These are phyloP conservation scores for Cactoblastis cactorum DNA, from an alignment of 2,888 invertebrate species.

Conservation along the genomic window DNA sequence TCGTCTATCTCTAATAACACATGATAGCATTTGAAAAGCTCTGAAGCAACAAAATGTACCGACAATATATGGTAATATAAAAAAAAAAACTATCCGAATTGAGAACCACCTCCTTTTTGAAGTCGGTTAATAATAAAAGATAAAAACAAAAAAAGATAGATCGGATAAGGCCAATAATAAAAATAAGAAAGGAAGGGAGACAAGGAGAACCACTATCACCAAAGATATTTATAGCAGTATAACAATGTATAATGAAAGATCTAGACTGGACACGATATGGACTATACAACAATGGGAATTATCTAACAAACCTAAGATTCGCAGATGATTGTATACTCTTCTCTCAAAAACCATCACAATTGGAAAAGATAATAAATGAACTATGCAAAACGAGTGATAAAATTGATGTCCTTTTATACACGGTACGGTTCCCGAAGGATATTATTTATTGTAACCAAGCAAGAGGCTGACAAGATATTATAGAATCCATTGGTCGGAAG, in stretches of 20 bases:
- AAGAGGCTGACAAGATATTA: too few relatives aligned
- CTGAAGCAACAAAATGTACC: too few relatives aligned
- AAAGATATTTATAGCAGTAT: neutral
- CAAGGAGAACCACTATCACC: neutral
- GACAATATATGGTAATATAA: too few relatives aligned
- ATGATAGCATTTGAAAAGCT: too few relatives aligned
- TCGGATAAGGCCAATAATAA: neutral
- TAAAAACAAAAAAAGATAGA: neutral
- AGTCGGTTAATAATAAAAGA: neutral
- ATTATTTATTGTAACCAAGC: too few relatives aligned
- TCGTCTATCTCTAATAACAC: too few relatives aligned
- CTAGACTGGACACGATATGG: neutral
- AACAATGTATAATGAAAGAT: slow-evolving; percentile 1
- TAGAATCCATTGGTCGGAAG: too few relatives aligned
- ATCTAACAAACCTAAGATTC: neutral
- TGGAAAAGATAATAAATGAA: neutral
- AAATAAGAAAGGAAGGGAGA: neutral
- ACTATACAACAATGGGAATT: neutral
- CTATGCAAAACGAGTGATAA: neutral
- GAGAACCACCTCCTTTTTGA: too few relatives aligned
- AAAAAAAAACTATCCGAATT: too few relatives aligned
- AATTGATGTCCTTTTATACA: neutral
- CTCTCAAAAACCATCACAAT: neutral
- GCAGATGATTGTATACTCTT: neutral
- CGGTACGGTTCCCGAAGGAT: too few relatives aligned